A percentile compares a stretch with the other conserved stretches of the same genome.
phyloP scores from a whole-genome alignment of 2,888 invertebrate species.

The Pachliopta kotzebuea region DNA sequence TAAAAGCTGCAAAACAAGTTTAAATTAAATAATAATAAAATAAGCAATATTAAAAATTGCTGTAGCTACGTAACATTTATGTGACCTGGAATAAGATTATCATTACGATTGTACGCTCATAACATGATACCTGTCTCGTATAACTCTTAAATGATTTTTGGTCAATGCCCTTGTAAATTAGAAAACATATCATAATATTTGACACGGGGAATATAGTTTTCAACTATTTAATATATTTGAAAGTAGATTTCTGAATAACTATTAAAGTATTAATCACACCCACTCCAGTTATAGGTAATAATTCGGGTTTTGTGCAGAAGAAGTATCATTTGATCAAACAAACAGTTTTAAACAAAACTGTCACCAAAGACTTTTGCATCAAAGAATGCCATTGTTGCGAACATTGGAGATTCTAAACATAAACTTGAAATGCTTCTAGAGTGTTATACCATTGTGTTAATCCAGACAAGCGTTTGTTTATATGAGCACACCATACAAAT shows the following conservation, averaged over 20 bases:
- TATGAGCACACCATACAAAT: conserved; percentile 4
- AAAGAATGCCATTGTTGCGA: conserved; percentile 63
- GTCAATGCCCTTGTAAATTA: conserved; percentile 21
- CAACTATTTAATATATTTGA: neutral
- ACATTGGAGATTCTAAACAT: conserved; percentile 41
- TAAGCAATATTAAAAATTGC: no score
- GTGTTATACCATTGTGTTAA: conserved; percentile 65
- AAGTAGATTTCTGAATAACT: neutral
- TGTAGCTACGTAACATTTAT: no score
- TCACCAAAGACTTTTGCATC: conserved; percentile 42
- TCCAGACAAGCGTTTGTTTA: conserved; percentile 37
- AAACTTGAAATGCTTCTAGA: conserved; percentile 36
- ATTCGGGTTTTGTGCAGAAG: no score
- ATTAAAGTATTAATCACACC: no score
- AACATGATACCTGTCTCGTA: conserved; percentile 10
- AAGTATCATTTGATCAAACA: neutral
- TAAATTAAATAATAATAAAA: no score
- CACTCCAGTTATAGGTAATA: no score
- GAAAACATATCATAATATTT: conserved; percentile 16
- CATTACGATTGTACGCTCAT: conserved; percentile 12
- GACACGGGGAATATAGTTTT: neutral
- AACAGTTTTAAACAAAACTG: conserved; percentile 24
- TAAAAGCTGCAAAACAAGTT: no score
- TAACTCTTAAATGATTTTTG: conserved; percentile 20
- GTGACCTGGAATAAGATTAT: conserved; percentile 1